Evolutionary conservation across 2,113 vertebrate genomes (phyloP), one percentile per base, ranked within the genome.

Genomic region (Osmerus mordax): DNA sequence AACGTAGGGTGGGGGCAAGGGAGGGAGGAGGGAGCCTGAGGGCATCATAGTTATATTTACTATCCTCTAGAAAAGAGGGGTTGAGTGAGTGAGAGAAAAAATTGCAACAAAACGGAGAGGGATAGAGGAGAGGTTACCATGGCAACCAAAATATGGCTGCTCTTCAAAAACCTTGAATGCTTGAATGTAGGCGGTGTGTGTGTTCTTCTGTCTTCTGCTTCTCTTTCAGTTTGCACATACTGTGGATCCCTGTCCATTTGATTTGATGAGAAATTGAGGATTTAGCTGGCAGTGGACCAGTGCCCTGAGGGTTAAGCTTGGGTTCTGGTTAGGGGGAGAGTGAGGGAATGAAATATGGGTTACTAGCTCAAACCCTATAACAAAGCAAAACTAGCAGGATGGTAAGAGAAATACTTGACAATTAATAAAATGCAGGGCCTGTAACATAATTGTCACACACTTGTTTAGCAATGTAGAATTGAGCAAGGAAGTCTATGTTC

Each of bases 81-180:
- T 75, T 77, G 77, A 78, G 74, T 25, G 25, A 25, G 25, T 28
- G 25, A 81, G 74, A 73, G 71, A 75, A 73, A 79, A 68, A 58
- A 71, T 87, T 51, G 78, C 70, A 80, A 84, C 84, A 85, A 83
- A 75, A 83, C 77, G 86, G 84, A 75, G 82, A 87, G 80, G 85
- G 82, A 81, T 83, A 88, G 80, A 80, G 85, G 41, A 70, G 78
- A 71, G 80, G 91, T 91, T 91, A 83, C 88, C 74, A 89, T 88
- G 86, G 90, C 78, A 88, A 91, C 81, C 59, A 78, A 91, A 92
- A 89, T 85, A 90, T 88, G 87, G 87, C 82, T 86, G 84, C 88
- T 89, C 89, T 90, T 91, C 88, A 89, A 87, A 89, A 91, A 90
- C 89, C 88, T 88, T 88, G 88, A 88, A 87, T 88, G 89, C 88